Percentiles rank a stretch among this genome's conserved stretches.
Evolutionary conservation across 2,113 vertebrate genomes (phyloP).

Genomic region (Oxygymnocypris stewartii): DNA sequence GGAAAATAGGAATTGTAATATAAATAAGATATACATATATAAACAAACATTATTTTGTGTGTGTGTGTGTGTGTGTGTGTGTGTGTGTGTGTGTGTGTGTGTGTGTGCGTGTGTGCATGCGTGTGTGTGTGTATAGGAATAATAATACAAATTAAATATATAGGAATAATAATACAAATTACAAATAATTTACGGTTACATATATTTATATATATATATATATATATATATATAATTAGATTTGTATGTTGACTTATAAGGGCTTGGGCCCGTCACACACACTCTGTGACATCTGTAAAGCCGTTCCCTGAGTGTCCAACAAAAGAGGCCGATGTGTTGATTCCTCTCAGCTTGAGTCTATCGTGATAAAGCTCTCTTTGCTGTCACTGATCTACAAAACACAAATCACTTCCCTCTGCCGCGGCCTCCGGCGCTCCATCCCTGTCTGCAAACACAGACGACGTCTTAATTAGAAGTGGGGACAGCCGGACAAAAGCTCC

Average conservation of each 20-base stretch:
- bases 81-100: too few species aligned
- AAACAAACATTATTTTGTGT: too few species aligned
- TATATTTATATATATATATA: not conserved
- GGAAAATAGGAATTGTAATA: too few species aligned
- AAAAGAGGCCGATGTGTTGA: conserved; percentile 35
- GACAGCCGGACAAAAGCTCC: conserved; percentile 69
- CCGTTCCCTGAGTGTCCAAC: not conserved
- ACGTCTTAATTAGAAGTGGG: conserved; percentile 74
- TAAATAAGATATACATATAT: too few species aligned
- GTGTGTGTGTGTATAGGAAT: too few species aligned
- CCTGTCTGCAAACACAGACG: conserved; percentile 71
- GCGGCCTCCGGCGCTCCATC: conserved; percentile 34
- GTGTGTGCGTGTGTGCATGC: too few species aligned
- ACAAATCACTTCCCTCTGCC: conserved; percentile 49
- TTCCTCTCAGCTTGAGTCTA: conserved; percentile 30
- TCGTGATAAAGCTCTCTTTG: conserved; percentile 48
- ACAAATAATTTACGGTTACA: too few species aligned
- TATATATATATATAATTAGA: not conserved
- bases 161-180: too few species aligned
- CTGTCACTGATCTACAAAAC: conserved; percentile 33
- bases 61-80: too few species aligned
- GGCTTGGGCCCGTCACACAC: not conserved
- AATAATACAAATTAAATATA: too few species aligned
- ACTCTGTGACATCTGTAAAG: not conserved
- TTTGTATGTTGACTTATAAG: not conserved